phyloP scores from a whole-genome alignment of 2,888 invertebrate genomes.

The Flexamia atlantica region DNA sequence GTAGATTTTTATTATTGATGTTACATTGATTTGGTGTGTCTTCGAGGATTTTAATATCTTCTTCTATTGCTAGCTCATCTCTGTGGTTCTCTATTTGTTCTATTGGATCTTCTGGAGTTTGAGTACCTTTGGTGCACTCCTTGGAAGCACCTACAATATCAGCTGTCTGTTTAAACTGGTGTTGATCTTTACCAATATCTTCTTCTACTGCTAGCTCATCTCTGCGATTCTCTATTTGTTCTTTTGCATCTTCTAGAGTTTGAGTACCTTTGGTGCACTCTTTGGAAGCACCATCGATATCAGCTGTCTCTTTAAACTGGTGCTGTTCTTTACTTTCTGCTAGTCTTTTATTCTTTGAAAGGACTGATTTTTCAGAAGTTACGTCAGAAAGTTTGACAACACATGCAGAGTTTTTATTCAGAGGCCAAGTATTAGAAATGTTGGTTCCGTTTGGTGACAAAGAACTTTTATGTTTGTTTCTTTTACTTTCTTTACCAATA shows the following conservation, averaged over 20 bases:
- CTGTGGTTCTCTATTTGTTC: background rate
- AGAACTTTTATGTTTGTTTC: background rate
- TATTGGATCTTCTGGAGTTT: background rate
- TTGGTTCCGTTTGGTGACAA: no score
- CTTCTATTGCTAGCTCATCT: background rate
- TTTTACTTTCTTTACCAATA: background rate
- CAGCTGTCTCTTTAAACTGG: background rate
- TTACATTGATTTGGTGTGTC: background rate
- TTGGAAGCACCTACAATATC: background rate
- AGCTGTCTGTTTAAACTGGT: background rate
- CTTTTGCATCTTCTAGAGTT: background rate
- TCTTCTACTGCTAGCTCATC: background rate
- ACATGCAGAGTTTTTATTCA: background rate
- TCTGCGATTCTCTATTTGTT: background rate
- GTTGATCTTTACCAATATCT: background rate
- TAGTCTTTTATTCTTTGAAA: background rate
- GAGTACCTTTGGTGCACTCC: background rate
- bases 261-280: background rate
- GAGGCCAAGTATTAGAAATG: slow-evolving; percentile 13
- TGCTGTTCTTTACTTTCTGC: background rate
- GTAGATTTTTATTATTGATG: background rate
- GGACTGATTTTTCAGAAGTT: background rate
- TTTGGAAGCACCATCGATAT: background rate
- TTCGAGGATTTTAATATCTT: background rate
- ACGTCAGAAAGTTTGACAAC: background rate